Evolutionary conservation across 2,113 vertebrate genomes (phyloP), one percentile per base, ranked within the genome.

Genomic region (Chionodraco myersi): DNA sequence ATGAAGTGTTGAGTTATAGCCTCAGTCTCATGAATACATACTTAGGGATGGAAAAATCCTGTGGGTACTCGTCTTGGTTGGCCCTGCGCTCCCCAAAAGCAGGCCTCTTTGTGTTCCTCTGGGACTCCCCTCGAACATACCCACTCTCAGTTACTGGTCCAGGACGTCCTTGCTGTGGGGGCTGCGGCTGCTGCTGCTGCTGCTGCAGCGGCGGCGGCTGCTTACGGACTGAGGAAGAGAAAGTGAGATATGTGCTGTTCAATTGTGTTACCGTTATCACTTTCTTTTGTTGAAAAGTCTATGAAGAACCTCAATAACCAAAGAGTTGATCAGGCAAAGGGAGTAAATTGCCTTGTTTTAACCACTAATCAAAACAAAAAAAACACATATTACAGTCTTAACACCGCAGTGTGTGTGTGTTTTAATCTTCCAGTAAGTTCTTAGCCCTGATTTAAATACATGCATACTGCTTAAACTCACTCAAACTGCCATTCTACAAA

Each of bases 41-140:
- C 97, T 73, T 95, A n/a, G 94, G 89, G 44, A 79, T 30, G 2
- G 91, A 81, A 8, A 91, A 92, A 60, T 96, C 95, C 12, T 18
- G 86, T 54, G 92, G 89, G 53, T 73, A 71, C 71, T 94, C 90
- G 0, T 85, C 89, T 59, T 94, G 91, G 69, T 80, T 92, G 41
- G 88, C 70, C 62, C 67, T 80, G 1, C 86, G 86, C 51, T 95
- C 92, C 49, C 87, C 89, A 69, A 94, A 93, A 41, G 80, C 82
- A 0, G 87, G 51, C 62, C 88, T 95, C 90, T 93, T 87, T 30
- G 91, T 91, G 13, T 74, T 70, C 91, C 92, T 93, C 4, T 94
- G 94, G 14, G 88, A 83, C 6, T 94, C 95, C 61, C 62, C 82
- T 4, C 45, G 63, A 10, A 83, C 54, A 12, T 89, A 88, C 75